Evolutionary conservation across 2,888 invertebrate species (phyloP), one percentile per base, ranked within the genome.

Genomic region (Aquatica leii): DNA sequence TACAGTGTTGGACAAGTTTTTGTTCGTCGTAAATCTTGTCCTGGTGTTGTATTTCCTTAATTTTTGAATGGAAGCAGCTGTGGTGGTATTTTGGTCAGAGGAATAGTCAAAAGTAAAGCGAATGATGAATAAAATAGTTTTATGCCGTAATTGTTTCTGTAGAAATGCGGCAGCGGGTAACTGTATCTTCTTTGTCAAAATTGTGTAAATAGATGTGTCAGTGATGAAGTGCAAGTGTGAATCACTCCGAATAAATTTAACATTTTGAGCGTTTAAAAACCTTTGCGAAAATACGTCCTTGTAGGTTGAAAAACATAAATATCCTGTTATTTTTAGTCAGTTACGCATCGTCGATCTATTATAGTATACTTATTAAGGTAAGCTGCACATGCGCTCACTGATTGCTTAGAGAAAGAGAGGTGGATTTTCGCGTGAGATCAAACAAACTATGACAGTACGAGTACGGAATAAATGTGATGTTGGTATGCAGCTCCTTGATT

Each of bases 401-500:
- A 43, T 43, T 43, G 14, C 41, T 3, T 14, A 14, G 17, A 43
- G 14, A 43, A 43, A 14, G 41, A 43, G 41, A 43, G 41, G 41
- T 43, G 41, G 41, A n/a, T 43, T 43, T 43, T 43, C 41, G 41
- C 41, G 17, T 43, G 41, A 43, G 41, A 31, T 31, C 5, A 31
- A 43, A 43, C 41, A 43, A 43, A 43, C 41, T 43, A 12, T 43
- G 41, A 43, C 41, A 43, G 41, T 43, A 17, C 41, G 14, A 17
- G 6, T 43, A 43, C 41, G 41, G 41, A 43, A 43, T 43, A 43
- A 43, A 43, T 43, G 41, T 14, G n/a, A 17, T 43, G 41, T 43
- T 43, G 35, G 49, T 49, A 17, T 48, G 57, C 48, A 57, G 35
- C 48, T 49, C 15, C 35, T 49, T 49, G 4, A 31, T 41, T 48